Evolutionary conservation across 2,797 vertebrate species (phyloP), one percentile per base, ranked within the genome.

Genomic region (Arnoldichthys spilopterus): DNA sequence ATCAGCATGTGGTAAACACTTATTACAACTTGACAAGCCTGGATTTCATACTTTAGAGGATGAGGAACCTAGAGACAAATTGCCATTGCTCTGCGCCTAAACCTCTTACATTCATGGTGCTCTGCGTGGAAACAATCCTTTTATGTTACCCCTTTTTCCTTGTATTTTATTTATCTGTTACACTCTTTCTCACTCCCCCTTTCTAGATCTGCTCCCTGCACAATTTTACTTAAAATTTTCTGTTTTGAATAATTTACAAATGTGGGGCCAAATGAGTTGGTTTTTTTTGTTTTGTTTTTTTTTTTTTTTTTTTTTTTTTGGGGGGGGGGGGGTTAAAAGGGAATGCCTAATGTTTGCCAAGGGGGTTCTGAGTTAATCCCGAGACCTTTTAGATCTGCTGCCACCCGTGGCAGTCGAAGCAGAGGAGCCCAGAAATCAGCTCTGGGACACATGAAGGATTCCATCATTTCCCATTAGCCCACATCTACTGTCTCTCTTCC

Each of bases 291-390:
- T 91, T 66, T 91, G 26, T 74, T 87, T 88, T 40, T 64, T 62
- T 62, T 61, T 32, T 62, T 7, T 63, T 26, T 71, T 93, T 93
- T 93, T 45, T 45, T n/a, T n/a, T n/a, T n/a, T n/a, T n/a, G n/a
- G n/a, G n/a, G n/a, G n/a, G n/a, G n/a, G n/a, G n/a, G n/a, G n/a
- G 43, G 37, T 67, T 71, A 13, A 94, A 94, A 94, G 92, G 92
- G 93, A 94, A 93, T 94, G 87, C 86, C 86, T 95, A 94, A 95
- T 94, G 92, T 93, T 91, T 85, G 92, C 93, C 92, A 86, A 91
- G 88, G 90, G 93, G 92, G 89, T 88, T 90, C 88, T 89, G 91
- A 90, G 93, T 93, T 94, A 94, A 95, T 94, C 92, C 92, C 87
- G 71, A 94, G 93, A 93, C 92, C 91, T 93, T 92, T 93, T 89